Evolutionary conservation across 2,113 vertebrate genomes (phyloP).

Genomic region (Regulus satrapa): DNA sequence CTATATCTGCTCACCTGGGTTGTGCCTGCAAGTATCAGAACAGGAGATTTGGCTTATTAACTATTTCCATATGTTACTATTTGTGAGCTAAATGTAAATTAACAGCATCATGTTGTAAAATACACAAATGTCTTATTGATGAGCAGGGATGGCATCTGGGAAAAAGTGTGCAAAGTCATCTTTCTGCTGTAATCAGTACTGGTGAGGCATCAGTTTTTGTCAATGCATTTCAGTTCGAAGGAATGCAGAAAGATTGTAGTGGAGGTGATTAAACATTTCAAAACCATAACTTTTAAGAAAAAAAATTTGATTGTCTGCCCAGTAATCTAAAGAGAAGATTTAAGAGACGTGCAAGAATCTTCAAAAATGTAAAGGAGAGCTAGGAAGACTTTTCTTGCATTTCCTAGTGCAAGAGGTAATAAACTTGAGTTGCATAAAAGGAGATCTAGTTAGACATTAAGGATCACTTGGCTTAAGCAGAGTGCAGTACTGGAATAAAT

Average conservation of each 20-base stretch:
- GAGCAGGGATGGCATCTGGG: not conserved
- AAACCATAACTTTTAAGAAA: not conserved
- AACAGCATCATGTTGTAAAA: not conserved
- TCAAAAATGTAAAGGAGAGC: not conserved
- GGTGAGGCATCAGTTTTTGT: not conserved
- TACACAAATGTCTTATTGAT: not conserved
- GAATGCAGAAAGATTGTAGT: not conserved
- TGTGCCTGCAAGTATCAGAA: not conserved
- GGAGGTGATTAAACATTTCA: not conserved
- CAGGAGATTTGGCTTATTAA: not conserved
- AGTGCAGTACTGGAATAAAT: not conserved
- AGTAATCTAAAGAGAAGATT: not conserved
- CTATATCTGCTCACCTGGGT: not conserved
- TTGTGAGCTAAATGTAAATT: not conserved
- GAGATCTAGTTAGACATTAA: not conserved
- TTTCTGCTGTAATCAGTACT: not conserved
- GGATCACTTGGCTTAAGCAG: not conserved
- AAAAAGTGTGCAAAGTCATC: not conserved
- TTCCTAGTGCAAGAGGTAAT: not conserved
- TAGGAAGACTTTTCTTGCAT: not conserved
- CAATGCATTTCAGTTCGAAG: not conserved
- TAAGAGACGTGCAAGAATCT: not conserved
- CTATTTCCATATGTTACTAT: rapidly evolving
- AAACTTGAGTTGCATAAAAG: not conserved
- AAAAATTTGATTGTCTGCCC: not conserved